Evolutionary conservation across 2,113 vertebrate genomes (phyloP).

Genomic region (Chrysochloris asiatica): DNA sequence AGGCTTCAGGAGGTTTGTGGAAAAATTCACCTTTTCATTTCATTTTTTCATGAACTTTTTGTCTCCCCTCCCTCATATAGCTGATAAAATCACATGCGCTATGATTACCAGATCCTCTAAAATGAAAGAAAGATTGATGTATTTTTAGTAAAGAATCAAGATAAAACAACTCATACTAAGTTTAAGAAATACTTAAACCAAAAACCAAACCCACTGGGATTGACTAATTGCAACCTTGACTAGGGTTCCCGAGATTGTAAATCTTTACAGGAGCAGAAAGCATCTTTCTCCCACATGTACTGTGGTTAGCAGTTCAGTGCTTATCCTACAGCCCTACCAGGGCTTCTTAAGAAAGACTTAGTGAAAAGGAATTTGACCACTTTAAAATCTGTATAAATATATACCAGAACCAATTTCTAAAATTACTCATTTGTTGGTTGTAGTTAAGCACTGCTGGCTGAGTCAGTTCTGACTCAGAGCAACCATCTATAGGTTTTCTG

Average conservation of each 20-base stretch:
- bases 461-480: too few species aligned
- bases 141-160: slow-evolving; percentile 37
- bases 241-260: too few species aligned
- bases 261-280: too few species aligned
- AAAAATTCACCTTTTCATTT: too few species aligned
- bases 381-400: neutral
- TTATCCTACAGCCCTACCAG: too few species aligned
- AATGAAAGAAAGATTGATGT: neutral
- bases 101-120: slow-evolving; percentile 15
- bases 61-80: neutral
- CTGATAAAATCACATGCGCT: neutral
- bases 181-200: neutral
- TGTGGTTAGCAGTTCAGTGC: too few species aligned
- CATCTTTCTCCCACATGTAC: too few species aligned
- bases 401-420: neutral
- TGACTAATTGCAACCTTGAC: too few species aligned
- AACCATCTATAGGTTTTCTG: too few species aligned
- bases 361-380: neutral
- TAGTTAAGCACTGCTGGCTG: neutral
- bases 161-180: neutral
- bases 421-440: neutral
- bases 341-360: neutral
- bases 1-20: neutral
- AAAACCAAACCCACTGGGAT: too few species aligned
- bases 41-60: neutral